Evolutionary conservation across 2,888 invertebrate genomes (phyloP).

Genomic region (Pteria penguin): DNA sequence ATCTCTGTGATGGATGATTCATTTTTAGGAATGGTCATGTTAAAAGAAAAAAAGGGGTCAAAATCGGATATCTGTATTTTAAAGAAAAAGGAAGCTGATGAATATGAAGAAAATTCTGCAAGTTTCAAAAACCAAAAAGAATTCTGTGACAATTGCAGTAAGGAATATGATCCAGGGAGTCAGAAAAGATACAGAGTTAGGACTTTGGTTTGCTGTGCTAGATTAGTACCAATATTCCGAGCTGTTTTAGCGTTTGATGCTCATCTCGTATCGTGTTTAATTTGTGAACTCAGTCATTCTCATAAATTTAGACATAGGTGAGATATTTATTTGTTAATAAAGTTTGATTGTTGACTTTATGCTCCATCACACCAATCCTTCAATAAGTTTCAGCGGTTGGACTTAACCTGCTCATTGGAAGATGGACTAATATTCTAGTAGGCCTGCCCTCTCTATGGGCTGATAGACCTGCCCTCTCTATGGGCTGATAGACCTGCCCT

Average conservation of each 20-base stretch:
- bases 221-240: neutral
- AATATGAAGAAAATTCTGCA: neutral
- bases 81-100: neutral
- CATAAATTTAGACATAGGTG: conserved; percentile 51
- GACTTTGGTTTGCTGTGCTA: neutral
- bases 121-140: no score
- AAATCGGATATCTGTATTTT: neutral
- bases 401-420: no score
- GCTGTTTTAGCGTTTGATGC: conserved; percentile 44
- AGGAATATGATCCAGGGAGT: no score
- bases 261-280: conserved; percentile 63
- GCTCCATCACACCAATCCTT: no score
- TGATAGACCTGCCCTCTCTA: no score
- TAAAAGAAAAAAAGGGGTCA: neutral
- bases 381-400: no score
- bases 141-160: no score
- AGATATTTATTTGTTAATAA: no score
- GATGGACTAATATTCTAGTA: no score
- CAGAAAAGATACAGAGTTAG: neutral
- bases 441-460: no score
- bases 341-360: no score
- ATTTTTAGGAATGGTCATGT: neutral
- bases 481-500: no score
- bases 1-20: neutral
- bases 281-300: conserved; percentile 49